phyloP scores from a whole-genome alignment of 1,140 invertebrate genomes.

The Leptonema lineaticorne region DNA sequence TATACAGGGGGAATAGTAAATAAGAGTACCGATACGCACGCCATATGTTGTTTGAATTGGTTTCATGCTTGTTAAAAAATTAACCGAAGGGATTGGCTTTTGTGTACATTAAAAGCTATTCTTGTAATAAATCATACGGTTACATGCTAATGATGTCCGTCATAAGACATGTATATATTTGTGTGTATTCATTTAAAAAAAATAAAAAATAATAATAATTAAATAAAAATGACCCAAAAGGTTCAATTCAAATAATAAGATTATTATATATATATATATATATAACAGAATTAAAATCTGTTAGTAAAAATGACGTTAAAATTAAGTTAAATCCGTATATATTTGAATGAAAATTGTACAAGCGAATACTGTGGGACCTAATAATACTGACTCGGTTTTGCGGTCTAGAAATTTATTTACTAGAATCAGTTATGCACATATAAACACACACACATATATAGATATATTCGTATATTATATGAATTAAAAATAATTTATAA shows the following conservation, averaged over 20 bases:
- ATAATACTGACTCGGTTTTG: conserved; percentile 24
- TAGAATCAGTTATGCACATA: background rate
- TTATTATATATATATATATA: no score
- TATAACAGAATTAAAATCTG: no score
- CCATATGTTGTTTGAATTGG: conserved; percentile 24
- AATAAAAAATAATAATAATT: no score
- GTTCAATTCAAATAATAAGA: no score
- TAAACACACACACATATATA: background rate
- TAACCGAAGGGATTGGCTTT: conserved; percentile 1
- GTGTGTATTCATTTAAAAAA: no score
- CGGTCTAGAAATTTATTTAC: conserved; percentile 24
- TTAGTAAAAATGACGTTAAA: no score
- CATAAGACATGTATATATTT: no score
- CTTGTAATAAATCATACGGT: no score
- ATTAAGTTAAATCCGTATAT: background rate
- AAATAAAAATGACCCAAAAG: no score
- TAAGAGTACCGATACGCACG: conserved; percentile 4
- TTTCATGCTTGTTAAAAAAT: conserved; percentile 16
- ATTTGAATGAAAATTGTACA: background rate
- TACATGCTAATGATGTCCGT: no score
- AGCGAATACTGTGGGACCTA: conserved; percentile 11
- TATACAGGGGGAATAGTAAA: background rate
- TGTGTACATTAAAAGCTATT: no score
- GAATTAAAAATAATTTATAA: no score
- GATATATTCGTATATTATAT: background rate